Evolutionary conservation across 2,113 vertebrate species (phyloP), one percentile per base, ranked within the genome.

Genomic region (Oreochromis spilurus): DNA sequence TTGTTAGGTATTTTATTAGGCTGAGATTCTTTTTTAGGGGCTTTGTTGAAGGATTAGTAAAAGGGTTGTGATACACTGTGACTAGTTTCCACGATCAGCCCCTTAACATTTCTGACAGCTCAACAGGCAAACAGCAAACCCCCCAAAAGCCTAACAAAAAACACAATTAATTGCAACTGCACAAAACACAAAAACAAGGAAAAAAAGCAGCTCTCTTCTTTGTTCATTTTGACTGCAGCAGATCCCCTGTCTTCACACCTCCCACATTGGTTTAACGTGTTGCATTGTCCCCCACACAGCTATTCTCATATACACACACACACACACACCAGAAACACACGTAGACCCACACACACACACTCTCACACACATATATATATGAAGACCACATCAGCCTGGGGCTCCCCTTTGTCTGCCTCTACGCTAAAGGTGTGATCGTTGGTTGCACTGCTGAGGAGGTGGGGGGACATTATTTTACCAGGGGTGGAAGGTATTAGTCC

Each of bases 191-290:
- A 84, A 91, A 93, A 93, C 86, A 94, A 94, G 90, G 84, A 84
- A 48, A 65, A 62, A 89, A 87, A 84, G 86, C 89, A 81, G 55
- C 88, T 92, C 90, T 92, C 87, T 82, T 88, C 87, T 92, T 91
- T 92, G 91, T 93, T 95, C 93, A 91, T 93, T 93, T 92, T 87
- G 92, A 94, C 92, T 94, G 88, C 91, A 92, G 88, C 94, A 94
- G 92, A 93, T 91, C 88, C 91, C 89, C 92, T 67, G 89, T 94
- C 87, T 93, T 95, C 94, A 94, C 95, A 96, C 95, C 94, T 96
- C 94, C 95, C 92, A 96, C 94, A 84, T 84, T 88, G 86, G 75
- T 93, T 89, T 91, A 91, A 93, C 84, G 90, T 92, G 94, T 94
- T 86, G 90, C 93, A 96, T 94, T 95, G 93, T 94, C 93, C 92